Percentiles rank a stretch among this genome's conserved stretches.
These are phyloP conservation scores for Bombus confusus DNA, from an alignment of 1,140 invertebrate species.

Conservation along the genomic window DNA sequence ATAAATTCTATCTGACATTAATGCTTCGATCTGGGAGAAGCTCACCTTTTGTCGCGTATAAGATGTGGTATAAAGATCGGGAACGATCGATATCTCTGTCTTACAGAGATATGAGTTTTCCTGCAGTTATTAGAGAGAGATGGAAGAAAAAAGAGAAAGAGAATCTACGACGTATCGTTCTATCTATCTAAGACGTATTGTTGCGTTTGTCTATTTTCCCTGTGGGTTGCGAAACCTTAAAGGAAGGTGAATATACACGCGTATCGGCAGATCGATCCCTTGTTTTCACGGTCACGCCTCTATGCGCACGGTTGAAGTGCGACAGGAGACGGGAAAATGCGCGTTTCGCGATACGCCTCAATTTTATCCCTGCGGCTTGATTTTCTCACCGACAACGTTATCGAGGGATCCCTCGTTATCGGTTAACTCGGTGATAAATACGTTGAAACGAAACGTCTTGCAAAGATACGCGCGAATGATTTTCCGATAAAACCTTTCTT, in stretches of 20 bases:
- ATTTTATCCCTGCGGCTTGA: not conserved
- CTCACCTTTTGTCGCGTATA: not conserved
- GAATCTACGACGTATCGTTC: no score
- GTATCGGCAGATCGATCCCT: slow-evolving; percentile 40
- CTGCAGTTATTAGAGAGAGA: not conserved
- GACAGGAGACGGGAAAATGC: slow-evolving; percentile 3
- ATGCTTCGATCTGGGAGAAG: not conserved
- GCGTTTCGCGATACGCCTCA: not conserved
- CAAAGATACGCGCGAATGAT: no score
- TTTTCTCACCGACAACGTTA: no score
- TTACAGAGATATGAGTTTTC: not conserved
- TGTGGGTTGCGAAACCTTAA: slow-evolving; percentile 41
- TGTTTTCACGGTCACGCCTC: slow-evolving; percentile 46
- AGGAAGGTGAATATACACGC: slow-evolving; percentile 31
- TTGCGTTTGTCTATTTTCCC: slow-evolving; percentile 16
- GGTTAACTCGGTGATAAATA: no score
- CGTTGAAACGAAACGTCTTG: not conserved
- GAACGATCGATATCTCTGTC: not conserved
- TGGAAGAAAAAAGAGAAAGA: no score
- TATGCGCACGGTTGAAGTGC: slow-evolving; percentile 6
- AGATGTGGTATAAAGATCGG: not conserved
- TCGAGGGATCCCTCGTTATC: not conserved
- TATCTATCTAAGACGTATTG: no score
- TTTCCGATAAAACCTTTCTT: not conserved
- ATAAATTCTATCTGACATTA: not conserved